phyloP scores from a whole-genome alignment of 2,797 vertebrate species.

The Tauraco hartlaubi region DNA sequence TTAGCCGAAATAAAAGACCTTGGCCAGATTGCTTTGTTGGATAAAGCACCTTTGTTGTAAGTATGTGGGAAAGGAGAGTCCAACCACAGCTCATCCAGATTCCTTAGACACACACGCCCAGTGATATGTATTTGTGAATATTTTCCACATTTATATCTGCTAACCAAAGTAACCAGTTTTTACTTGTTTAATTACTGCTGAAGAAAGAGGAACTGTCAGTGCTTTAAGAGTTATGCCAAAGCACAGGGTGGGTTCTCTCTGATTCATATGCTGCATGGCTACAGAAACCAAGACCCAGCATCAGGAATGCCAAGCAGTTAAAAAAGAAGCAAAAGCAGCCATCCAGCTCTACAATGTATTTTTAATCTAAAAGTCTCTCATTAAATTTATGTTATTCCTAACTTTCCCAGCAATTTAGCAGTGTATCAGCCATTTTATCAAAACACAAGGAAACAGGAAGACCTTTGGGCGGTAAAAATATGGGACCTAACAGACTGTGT shows the following conservation, averaged over 20 bases:
- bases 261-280: constrained; percentile 74
- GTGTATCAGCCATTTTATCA: neutral
- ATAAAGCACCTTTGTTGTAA: constrained; percentile 73
- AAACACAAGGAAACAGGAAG: constrained; percentile 37
- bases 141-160: constrained; percentile 66
- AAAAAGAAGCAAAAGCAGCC: constrained; percentile 19
- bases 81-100: constrained; percentile 69
- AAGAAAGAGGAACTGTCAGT: constrained; percentile 64
- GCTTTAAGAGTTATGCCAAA: constrained; percentile 59
- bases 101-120: constrained; percentile 69
- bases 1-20: constrained; percentile 59
- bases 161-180: constrained; percentile 71
- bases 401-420: constrained; percentile 52
- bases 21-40: constrained; percentile 50
- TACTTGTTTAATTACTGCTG: constrained; percentile 68
- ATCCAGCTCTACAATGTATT: constrained; percentile 12
- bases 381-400: constrained; percentile 43
- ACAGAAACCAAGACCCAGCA: constrained; percentile 70
- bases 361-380: constrained; percentile 5
- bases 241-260: constrained; percentile 68
- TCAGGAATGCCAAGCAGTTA: constrained; percentile 70
- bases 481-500: neutral
- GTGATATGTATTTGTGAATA: constrained; percentile 35
- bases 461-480: neutral
- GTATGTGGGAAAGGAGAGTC: constrained; percentile 67